Evolutionary conservation across 2,113 vertebrate genomes (phyloP), one percentile per base, ranked within the genome.

Genomic region (Nanorana parkeri): DNA sequence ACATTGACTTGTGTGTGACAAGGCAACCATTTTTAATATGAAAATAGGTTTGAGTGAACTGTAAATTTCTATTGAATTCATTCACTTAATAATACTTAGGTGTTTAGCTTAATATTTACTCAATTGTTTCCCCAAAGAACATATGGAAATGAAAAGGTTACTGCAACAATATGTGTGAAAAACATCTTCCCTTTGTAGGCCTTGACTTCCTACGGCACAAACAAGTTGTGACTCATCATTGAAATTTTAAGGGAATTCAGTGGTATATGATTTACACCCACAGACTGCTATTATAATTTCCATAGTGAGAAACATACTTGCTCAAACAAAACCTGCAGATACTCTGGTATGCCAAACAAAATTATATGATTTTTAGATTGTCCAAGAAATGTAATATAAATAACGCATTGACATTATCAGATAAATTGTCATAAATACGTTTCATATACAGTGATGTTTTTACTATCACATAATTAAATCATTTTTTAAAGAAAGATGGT

Each of bases 211-310:
- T 81, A 24, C 58, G 54, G 19, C 58, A 81, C 26, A 81, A 81
- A 74, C 69, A 81, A 26, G 47, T 66, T 29, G 60, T 81, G 80
- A 81, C 69, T 81, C 80, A 81, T 67, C 63, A 23, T 20, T 66
- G 55, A 65, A 60, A 32, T 55, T 72, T 65, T 66, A 56, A 74
- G 69, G 51, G 32, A 54, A 67, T 81, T 81, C 47, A 54, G 26
- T 74, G 21, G 79, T 73, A 73, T 81, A 64, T 81, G 79, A 81
- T 81, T 73, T 81, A 81, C 80, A 66, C 80, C 80, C 80, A 81
- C 80, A 56, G 80, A 66, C 66, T 81, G 69, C 61, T 81, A 66
- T 74, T 74, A 81, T 81, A 75, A 81, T 74, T 81, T 65, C 69
- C 69, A 73, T 74, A 73, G 58, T 65, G 58, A 67, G 80, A 81